Evolutionary conservation across 2,888 invertebrate genomes (phyloP).

Genomic region (Branchellion lobata): DNA sequence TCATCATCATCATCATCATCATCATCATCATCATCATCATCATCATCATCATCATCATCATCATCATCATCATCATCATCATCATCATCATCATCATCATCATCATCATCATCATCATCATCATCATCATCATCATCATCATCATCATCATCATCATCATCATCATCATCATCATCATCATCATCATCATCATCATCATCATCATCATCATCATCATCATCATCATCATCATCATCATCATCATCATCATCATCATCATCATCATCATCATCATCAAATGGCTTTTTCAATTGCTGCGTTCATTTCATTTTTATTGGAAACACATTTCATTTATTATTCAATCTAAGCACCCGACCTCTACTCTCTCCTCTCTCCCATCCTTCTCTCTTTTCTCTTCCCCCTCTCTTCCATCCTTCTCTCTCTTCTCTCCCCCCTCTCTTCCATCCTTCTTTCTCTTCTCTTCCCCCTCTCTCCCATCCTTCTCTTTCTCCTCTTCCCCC

Average conservation of each 20-base stretch:
- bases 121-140: slow-evolving; percentile 11
- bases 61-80: slow-evolving; percentile 15
- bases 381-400: no score
- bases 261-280: background rate
- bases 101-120: slow-evolving; percentile 11
- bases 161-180: slow-evolving; percentile 11
- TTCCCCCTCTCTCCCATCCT: no score
- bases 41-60: slow-evolving; percentile 15
- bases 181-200: slow-evolving; percentile 10
- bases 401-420: no score
- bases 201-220: slow-evolving; percentile 16
- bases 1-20: slow-evolving; percentile 10
- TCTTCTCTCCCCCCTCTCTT: no score
- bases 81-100: slow-evolving; percentile 15
- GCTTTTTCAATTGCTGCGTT: no score
- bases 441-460: no score
- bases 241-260: slow-evolving; percentile 15
- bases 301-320: no score
- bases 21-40: slow-evolving; percentile 16
- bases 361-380: no score
- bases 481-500: no score
- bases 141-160: slow-evolving; percentile 11
- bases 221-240: slow-evolving; percentile 15
- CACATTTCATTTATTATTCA: no score
- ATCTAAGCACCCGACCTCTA: no score